Evolutionary conservation across 1,140 invertebrate genomes (phyloP).

Genomic region (Pectinophora gossypiella): DNA sequence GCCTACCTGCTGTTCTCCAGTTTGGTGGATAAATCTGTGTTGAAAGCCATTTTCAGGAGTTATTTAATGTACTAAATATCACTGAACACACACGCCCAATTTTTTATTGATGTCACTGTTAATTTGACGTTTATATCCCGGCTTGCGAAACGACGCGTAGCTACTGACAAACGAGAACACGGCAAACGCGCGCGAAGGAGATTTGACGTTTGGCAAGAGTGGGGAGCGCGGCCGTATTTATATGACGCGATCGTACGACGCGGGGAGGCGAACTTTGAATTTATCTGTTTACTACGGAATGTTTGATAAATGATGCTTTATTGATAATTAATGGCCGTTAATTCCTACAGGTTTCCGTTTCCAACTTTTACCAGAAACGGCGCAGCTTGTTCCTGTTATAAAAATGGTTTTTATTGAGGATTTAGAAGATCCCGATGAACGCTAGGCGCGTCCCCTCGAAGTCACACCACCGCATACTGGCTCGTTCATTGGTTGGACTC

Average conservation of each 20-base stretch:
- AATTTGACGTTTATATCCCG: constrained; percentile 43
- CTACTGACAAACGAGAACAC: constrained; percentile 36
- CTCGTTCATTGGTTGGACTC: constrained; percentile 43
- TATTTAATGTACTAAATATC: constrained; percentile 65
- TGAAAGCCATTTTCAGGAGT: constrained; percentile 69
- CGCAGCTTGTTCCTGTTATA: constrained; percentile 25
- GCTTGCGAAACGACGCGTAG: constrained; percentile 55
- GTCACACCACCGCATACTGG: constrained; percentile 66
- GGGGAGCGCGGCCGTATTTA: constrained; percentile 61
- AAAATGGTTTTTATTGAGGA: constrained; percentile 22
- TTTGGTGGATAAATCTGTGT: constrained; percentile 66
- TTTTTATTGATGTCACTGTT: constrained; percentile 46
- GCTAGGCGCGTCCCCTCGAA: constrained; percentile 49
- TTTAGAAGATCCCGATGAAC: constrained; percentile 12
- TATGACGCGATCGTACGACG: constrained; percentile 68
- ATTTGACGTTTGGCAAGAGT: constrained; percentile 66
- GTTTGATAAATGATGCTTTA: neutral
- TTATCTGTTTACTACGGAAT: constrained; percentile 32
- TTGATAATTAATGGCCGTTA: neutral
- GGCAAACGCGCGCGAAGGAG: constrained; percentile 47
- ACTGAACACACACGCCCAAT: constrained; percentile 65
- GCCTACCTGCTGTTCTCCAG: constrained; percentile 70
- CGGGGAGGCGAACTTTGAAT: constrained; percentile 56
- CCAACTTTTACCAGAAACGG: constrained; percentile 10
- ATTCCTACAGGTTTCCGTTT: neutral